Base-by-base conservation (phyloP, 2,888 invertebrate genomes). In the Peribatodes rhomboidaria region DNA sequence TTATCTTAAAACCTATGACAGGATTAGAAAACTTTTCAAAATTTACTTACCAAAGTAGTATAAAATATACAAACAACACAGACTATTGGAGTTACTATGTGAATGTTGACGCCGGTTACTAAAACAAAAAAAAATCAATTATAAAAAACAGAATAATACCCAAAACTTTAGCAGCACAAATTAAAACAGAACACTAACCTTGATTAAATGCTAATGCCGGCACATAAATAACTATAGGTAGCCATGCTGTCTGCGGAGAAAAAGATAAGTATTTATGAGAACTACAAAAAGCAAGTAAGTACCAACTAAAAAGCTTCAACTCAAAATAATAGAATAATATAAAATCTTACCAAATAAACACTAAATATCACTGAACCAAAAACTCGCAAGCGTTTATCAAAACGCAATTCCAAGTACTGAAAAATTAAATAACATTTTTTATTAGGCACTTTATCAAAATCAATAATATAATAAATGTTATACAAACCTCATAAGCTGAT, bases 41-140 rank as follows among this genome's bases (percentile, higher is more conserved):
- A 18, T 49, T 9, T 44, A 71, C 95, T 92, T 88, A 96, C 96
- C 87, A 97, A 94, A 65, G 96, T 95, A 0, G 97, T 97, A 79
- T 97, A 97, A 83, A 97, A 96, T 78, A 96, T 97, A 81, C 97
- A 97, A 27, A 97, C 96, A 14, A 95, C 80, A 69, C 97, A 96
- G 3, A 97, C 96, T 16, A 96, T 91, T 0, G 96, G 95, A 1
- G 97, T 96, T 0, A 96, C 94, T 27, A 96, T 93, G 80, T 97
- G 97, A 46, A 97, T 94, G 75, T 96, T 96, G 0, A 96, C 94
- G 11, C 97, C 97, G 4, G 97, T 97, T 2, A 97, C 97, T 95
- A 86, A 61, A 90, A 93, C 10, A 20, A 47, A 52, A 20, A 39
- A 50, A 60, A 41, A 54, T 58, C 9, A 27, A 46, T 57, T 18